Evolutionary conservation across 2,113 vertebrate genomes (phyloP).

Genomic region (Corydoras maculifer): DNA sequence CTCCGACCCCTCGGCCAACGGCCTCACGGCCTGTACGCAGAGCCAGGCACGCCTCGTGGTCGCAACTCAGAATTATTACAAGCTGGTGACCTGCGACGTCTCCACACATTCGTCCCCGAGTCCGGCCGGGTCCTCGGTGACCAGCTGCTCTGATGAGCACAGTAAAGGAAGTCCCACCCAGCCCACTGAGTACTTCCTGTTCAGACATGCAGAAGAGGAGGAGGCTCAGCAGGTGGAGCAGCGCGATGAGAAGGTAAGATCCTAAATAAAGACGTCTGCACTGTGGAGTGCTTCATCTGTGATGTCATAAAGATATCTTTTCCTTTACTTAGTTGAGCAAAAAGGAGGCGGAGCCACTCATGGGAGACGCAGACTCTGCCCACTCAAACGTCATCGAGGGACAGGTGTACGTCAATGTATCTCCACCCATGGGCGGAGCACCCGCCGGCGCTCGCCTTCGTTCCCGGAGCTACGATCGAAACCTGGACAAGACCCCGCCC

Average conservation of each 20-base stretch:
- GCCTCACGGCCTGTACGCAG: conserved; percentile 63
- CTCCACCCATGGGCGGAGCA: conserved; percentile 68
- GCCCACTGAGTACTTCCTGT: conserved; percentile 91
- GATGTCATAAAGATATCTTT: background rate
- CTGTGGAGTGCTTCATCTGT: no score
- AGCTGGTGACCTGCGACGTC: conserved; percentile 92
- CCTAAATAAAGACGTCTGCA: no score
- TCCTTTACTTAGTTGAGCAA: conserved; percentile 5
- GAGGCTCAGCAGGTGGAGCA: conserved; percentile 14
- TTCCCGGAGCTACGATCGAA: conserved; percentile 93
- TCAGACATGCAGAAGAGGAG: conserved; percentile 60
- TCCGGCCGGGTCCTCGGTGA: conserved; percentile 82
- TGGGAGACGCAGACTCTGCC: conserved; percentile 24
- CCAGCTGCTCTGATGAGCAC: conserved; percentile 90
- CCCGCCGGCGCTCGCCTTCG: conserved; percentile 64
- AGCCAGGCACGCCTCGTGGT: conserved; percentile 89
- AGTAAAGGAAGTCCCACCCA: conserved; percentile 81
- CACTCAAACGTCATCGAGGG: conserved; percentile 67
- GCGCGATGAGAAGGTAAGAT: conserved; percentile 4
- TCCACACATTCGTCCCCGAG: conserved; percentile 94
- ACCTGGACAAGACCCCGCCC: conserved; percentile 76
- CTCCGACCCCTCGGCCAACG: conserved; percentile 59
- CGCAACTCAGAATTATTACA: conserved; percentile 98
- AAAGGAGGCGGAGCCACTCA: background rate
- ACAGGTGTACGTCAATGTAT: conserved; percentile 85